Conservation (phyloP, 2,888 invertebrate species). For the Agrotis puta region DNA sequence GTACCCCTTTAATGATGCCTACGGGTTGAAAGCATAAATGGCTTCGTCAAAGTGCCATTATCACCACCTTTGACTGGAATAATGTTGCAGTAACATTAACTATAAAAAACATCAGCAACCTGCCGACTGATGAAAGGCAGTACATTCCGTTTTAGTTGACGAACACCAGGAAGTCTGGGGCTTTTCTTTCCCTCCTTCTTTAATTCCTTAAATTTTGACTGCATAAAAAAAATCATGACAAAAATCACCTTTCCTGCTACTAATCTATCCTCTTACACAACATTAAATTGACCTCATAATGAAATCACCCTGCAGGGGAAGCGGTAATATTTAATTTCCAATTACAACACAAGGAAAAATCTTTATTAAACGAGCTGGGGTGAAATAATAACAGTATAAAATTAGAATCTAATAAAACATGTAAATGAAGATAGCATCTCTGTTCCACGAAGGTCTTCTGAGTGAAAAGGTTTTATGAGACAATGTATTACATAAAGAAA, state of each 20-base stretch:
- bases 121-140: neutral
- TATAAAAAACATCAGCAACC: neutral
- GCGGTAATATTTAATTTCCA: conserved; percentile 55
- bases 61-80: neutral
- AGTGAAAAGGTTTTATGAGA: conserved; percentile 34
- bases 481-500: conserved; percentile 45
- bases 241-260: conserved; percentile 34
- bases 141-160: neutral
- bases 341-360: conserved; percentile 49
- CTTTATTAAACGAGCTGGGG: conserved; percentile 17
- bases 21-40: no score
- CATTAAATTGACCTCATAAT: conserved; percentile 51
- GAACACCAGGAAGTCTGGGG: neutral
- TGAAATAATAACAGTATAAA: conserved; percentile 38
- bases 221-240: conserved; percentile 23
- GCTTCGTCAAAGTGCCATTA: neutral
- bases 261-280: conserved; percentile 42
- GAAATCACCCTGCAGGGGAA: conserved; percentile 40
- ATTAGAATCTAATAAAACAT: conserved; percentile 49
- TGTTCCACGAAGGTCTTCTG: conserved; percentile 17
- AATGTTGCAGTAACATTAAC: neutral
- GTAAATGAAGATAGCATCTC: conserved; percentile 1
- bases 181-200: no score
- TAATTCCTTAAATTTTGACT: conserved; percentile 1
- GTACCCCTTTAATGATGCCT: neutral